phyloP scores from a whole-genome alignment of 2,797 vertebrate genomes.

The Leptodactylus fallax region DNA sequence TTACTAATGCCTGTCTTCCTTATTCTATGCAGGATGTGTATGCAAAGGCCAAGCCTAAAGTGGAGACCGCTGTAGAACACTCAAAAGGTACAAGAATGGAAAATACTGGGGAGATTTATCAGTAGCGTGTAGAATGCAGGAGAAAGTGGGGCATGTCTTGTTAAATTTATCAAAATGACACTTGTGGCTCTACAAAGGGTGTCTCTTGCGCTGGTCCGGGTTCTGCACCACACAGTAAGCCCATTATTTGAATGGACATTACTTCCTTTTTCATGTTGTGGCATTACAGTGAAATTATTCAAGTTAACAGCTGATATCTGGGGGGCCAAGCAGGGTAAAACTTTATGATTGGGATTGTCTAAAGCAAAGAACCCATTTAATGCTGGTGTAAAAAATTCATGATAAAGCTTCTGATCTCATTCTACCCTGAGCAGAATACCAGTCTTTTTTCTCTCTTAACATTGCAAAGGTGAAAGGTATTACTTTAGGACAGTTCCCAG shows the following conservation, averaged over 20 bases:
- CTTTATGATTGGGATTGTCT: too few species aligned
- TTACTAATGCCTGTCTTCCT: neutral
- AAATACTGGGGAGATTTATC: neutral
- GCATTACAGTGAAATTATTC: too few species aligned
- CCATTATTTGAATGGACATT: neutral
- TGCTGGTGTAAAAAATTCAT: neutral
- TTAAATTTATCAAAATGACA: neutral
- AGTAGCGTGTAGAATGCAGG: neutral
- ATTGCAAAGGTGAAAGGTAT: neutral
- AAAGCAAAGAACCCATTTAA: too few species aligned
- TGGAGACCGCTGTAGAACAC: slow-evolving; percentile 76
- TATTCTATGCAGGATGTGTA: slow-evolving; percentile 78
- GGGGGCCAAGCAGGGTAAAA: too few species aligned
- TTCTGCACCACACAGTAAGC: neutral
- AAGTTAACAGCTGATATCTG: too few species aligned
- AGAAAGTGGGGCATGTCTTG: neutral
- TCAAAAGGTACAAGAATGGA: slow-evolving; percentile 77
- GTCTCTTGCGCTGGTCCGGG: neutral
- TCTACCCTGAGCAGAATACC: neutral
- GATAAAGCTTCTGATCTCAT: neutral
- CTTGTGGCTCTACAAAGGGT: neutral
- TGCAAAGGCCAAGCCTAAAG: slow-evolving; percentile 78
- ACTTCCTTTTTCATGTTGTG: too few species aligned
- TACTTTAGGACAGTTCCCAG: neutral
- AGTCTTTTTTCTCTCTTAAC: neutral